These are phyloP conservation scores for Oxycera nigricornis DNA, from an alignment of 2,888 invertebrate genomes.

Conservation along the genomic window DNA sequence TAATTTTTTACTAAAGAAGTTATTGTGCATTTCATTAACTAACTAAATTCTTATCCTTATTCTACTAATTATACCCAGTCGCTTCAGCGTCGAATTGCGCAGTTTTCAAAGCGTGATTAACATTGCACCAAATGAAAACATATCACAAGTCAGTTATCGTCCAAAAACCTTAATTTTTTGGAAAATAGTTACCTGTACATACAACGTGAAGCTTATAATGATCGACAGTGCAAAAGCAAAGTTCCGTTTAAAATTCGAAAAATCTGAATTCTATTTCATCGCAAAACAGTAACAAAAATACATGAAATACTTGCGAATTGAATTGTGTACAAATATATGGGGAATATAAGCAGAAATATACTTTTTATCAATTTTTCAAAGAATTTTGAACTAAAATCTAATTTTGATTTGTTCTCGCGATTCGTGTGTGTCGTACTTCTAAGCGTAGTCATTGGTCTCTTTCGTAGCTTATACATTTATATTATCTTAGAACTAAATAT, in stretches of 20 bases:
- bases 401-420: slow-evolving; percentile 3
- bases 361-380: slow-evolving; percentile 1
- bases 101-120: too few relatives aligned
- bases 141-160: too few relatives aligned
- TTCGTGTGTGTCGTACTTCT: not conserved
- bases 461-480: slow-evolving; percentile 19
- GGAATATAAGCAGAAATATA: not conserved
- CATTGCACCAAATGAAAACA: too few relatives aligned
- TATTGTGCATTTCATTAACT: too few relatives aligned
- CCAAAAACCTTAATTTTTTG: too few relatives aligned
- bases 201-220: too few relatives aligned
- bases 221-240: too few relatives aligned
- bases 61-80: too few relatives aligned
- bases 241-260: slow-evolving; percentile 19
- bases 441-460: slow-evolving; percentile 40
- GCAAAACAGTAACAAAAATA: slow-evolving; percentile 10
- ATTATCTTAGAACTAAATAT: slow-evolving; percentile 25
- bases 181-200: too few relatives aligned
- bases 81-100: too few relatives aligned
- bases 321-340: not conserved
- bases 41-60: too few relatives aligned
- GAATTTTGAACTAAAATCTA: not conserved
- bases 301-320: not conserved
- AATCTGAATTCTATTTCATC: not conserved
- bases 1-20: too few relatives aligned